A percentile compares a stretch with the other conserved stretches of the same genome.
Evolutionary conservation across 2,797 vertebrate genomes (phyloP).

Genomic region (Chrysocyon brachyurus): DNA sequence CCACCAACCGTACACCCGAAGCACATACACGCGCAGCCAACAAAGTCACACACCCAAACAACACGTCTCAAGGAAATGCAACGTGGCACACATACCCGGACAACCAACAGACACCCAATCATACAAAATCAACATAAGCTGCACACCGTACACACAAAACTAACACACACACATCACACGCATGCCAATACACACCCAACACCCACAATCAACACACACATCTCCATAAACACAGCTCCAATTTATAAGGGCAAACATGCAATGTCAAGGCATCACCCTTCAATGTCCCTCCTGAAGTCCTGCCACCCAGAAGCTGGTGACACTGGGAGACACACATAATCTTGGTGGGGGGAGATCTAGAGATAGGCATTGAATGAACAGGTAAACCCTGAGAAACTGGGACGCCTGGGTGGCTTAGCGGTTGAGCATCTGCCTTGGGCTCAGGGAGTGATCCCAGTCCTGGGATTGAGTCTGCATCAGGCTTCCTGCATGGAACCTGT

Average conservation of each 20-base stretch:
- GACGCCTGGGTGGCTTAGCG: too few relatives aligned
- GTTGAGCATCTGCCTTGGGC: too few relatives aligned
- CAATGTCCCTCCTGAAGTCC: not conserved
- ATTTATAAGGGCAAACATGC: fast-evolving
- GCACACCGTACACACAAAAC: not conserved
- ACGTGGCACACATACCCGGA: not conserved
- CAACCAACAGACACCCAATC: not conserved
- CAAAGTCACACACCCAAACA: slow-evolving; percentile 55
- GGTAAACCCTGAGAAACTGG: not conserved
- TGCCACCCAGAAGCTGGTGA: slow-evolving; percentile 76
- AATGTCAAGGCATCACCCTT: fast-evolving
- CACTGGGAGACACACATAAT: not conserved
- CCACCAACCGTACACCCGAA: not conserved
- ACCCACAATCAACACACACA: not conserved
- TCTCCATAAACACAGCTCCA: not conserved
- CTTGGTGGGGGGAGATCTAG: not conserved
- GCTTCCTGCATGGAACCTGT: too few relatives aligned
- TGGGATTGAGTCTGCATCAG: too few relatives aligned
- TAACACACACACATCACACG: not conserved
- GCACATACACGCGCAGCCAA: not conserved
- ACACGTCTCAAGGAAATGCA: not conserved
- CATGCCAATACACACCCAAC: not conserved
- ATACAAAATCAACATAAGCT: not conserved
- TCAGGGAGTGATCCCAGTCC: too few relatives aligned
- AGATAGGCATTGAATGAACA: not conserved